phyloP scores from a whole-genome alignment of 2,113 vertebrate species.

The Neotragus moschatus region DNA sequence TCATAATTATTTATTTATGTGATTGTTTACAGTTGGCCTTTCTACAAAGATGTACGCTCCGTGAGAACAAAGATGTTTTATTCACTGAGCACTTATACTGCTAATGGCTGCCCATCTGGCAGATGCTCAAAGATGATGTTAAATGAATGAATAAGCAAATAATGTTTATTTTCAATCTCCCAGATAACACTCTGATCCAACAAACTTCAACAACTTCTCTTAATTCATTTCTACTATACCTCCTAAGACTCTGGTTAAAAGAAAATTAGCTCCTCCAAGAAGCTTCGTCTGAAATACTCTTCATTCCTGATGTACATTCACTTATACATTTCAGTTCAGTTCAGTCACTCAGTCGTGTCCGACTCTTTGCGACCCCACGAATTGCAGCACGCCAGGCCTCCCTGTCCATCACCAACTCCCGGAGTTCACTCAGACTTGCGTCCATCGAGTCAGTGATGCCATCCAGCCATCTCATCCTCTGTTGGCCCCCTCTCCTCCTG shows the following conservation, averaged over 20 bases:
- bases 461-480: no score
- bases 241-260: conserved; percentile 9
- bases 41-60: background rate
- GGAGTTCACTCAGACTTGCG: no score
- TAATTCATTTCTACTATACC: conserved; percentile 7
- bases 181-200: background rate
- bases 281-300: background rate
- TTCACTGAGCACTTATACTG: background rate
- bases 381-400: no score
- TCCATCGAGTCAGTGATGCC: no score
- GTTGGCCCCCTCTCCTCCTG: no score
- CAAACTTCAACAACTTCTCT: background rate
- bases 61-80: background rate
- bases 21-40: background rate
- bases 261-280: background rate
- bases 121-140: background rate
- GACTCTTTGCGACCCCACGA: no score
- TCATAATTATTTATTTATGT: background rate
- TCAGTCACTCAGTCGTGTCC: no score
- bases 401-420: no score
- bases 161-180: background rate
- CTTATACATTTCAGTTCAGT: no score
- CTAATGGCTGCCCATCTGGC: background rate
- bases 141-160: background rate
- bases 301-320: background rate